phyloP scores from a whole-genome alignment of 2,888 invertebrate genomes.

The Dasypogon diadema region DNA sequence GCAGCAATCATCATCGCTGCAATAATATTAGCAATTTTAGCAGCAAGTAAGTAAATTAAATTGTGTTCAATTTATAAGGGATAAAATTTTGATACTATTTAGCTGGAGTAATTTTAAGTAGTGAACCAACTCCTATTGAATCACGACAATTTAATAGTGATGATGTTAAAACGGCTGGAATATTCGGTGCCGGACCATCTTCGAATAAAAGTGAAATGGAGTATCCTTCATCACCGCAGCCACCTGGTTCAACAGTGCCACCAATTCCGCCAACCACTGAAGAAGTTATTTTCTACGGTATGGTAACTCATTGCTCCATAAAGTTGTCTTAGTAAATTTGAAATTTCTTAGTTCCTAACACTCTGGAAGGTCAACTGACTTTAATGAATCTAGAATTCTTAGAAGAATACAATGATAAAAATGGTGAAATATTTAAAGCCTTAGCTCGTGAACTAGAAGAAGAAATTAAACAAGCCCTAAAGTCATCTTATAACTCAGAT shows the following conservation, averaged over 20 bases:
- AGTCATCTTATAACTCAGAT: constrained; percentile 69
- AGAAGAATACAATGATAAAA: constrained; percentile 72
- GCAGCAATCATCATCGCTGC: constrained; percentile 75
- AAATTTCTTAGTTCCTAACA: constrained; percentile 73
- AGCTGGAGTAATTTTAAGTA: constrained; percentile 79
- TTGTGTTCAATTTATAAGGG: neutral
- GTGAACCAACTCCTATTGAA: constrained; percentile 73
- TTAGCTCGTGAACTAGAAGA: constrained; percentile 73
- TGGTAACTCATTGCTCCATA: neutral
- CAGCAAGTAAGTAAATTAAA: constrained; percentile 75
- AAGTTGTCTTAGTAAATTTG: constrained; percentile 13
- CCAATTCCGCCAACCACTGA: constrained; percentile 64
- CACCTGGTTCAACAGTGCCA: constrained; percentile 58
- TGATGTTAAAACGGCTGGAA: constrained; percentile 69
- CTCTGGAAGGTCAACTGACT: constrained; percentile 76
- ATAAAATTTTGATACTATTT: constrained; percentile 61
- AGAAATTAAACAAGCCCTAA: constrained; percentile 71
- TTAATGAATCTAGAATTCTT: constrained; percentile 77
- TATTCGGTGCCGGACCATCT: constrained; percentile 61
- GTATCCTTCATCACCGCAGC: constrained; percentile 54
- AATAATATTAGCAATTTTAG: constrained; percentile 78
- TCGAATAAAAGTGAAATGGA: constrained; percentile 37
- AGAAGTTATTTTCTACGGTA: constrained; percentile 72
- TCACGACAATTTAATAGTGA: constrained; percentile 73
- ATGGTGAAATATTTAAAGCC: constrained; percentile 74